Evolutionary conservation across 1,140 invertebrate species (phyloP).

Genomic region (Coptotermes formosanus): DNA sequence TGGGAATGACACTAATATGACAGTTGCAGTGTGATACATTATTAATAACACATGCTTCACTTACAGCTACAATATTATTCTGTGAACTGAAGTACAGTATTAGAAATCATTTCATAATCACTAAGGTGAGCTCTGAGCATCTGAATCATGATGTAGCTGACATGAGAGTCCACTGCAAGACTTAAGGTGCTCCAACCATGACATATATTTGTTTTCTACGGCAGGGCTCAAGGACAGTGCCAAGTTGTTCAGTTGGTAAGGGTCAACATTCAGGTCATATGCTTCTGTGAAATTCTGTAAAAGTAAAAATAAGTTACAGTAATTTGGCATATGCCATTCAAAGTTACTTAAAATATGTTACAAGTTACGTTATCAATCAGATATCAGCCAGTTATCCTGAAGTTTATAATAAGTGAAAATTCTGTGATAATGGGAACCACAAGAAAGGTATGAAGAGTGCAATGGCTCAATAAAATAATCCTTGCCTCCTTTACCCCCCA

Average conservation of each 20-base stretch:
- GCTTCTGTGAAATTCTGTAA: constrained; percentile 67
- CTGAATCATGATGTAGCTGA: not conserved
- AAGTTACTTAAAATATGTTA: not conserved
- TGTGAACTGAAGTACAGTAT: too few relatives aligned
- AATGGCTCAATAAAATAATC: too few relatives aligned
- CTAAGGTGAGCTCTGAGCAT: not conserved
- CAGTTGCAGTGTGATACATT: too few relatives aligned
- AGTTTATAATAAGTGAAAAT: too few relatives aligned
- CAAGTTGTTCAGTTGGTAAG: constrained; percentile 68
- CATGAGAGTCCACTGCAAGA: not conserved
- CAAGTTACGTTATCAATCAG: too few relatives aligned
- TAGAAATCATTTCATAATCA: too few relatives aligned
- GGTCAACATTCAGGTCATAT: constrained; percentile 66
- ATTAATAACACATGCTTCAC: too few relatives aligned
- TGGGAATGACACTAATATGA: too few relatives aligned
- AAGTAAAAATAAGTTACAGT: not conserved
- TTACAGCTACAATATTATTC: too few relatives aligned
- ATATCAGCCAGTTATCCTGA: not conserved
- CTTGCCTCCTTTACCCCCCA: too few relatives aligned
- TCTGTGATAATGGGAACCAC: too few relatives aligned
- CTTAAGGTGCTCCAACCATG: not conserved
- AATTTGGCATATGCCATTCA: not conserved
- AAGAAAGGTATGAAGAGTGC: too few relatives aligned
- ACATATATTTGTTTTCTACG: not conserved
- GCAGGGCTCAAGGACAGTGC: not conserved